phyloP scores from a whole-genome alignment of 1,140 invertebrate species.

The Leptonema lineaticorne region DNA sequence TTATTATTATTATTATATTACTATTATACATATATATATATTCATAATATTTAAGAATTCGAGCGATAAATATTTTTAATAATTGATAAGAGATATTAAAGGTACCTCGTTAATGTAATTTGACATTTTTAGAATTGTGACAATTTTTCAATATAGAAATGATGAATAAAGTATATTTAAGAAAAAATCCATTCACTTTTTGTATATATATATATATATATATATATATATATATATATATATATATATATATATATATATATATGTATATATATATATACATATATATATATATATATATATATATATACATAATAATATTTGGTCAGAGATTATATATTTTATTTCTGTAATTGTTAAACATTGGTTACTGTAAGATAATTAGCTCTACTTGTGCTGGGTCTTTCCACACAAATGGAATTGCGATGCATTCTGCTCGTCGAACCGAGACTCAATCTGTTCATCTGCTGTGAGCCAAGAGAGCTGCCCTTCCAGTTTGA shows the following conservation, averaged over 20 bases:
- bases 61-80: no score
- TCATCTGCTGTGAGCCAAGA: slow-evolving; percentile 29
- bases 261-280: background rate
- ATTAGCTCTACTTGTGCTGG: slow-evolving; percentile 35
- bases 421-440: slow-evolving; percentile 36
- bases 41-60: no score
- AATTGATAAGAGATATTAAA: no score
- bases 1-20: no score
- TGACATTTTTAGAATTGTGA: no score
- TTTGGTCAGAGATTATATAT: background rate
- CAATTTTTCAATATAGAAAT: no score
- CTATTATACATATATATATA: no score
- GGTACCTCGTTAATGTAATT: no score
- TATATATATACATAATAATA: background rate
- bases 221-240: no score
- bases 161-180: no score
- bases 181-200: no score
- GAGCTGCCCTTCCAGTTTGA: slow-evolving; percentile 27
- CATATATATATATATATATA: background rate
- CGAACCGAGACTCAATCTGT: slow-evolving; percentile 23
- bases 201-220: no score
- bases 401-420: slow-evolving; percentile 37
- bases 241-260: background rate
- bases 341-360: slow-evolving; percentile 22
- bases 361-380: slow-evolving; percentile 41